These are phyloP conservation scores for Cliona cf. orientalis DNA, from an alignment of 37 sponge, comb jelly and placozoan species.

Conservation along the genomic window DNA sequence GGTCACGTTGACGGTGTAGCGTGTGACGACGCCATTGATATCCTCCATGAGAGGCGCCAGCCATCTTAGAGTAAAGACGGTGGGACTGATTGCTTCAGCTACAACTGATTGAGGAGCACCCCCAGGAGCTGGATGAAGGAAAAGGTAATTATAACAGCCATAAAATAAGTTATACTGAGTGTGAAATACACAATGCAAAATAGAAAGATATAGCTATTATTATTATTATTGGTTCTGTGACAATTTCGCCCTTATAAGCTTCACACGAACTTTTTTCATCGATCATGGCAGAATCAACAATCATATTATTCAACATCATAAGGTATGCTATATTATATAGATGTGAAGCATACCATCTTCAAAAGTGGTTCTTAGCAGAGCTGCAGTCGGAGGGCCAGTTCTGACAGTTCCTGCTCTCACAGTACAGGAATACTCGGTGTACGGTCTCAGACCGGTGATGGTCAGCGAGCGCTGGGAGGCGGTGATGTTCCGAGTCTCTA, in stretches of 20 bases:
- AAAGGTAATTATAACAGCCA: neutral
- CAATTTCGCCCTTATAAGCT: too few species aligned
- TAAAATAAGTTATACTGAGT: too few species aligned
- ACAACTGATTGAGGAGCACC: constrained; percentile 1
- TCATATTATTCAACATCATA: too few species aligned
- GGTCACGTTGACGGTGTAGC: constrained; percentile 38
- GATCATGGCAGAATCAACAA: too few species aligned
- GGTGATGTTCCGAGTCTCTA: constrained; percentile 8
- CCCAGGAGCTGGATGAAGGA: constrained; percentile 12
- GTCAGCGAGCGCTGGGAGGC: neutral
- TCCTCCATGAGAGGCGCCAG: constrained; percentile 21
- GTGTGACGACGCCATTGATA: constrained; percentile 33
- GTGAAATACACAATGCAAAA: too few species aligned
- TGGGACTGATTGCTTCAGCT: constrained; percentile 25
- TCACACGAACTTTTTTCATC: too few species aligned
- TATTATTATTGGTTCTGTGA: too few species aligned
- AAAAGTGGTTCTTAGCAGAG: neutral
- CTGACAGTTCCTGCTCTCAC: neutral
- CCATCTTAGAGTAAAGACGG: constrained; percentile 27
- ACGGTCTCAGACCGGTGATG: constrained; percentile 11
- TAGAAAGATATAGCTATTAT: too few species aligned
- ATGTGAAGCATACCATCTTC: constrained; percentile 18
- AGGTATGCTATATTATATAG: too few species aligned
- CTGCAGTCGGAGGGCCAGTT: constrained; percentile 3
- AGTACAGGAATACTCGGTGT: constrained; percentile 24